These are phyloP conservation scores for Lepus americanus DNA, from an alignment of 2,113 vertebrate genomes.

Conservation along the genomic window DNA sequence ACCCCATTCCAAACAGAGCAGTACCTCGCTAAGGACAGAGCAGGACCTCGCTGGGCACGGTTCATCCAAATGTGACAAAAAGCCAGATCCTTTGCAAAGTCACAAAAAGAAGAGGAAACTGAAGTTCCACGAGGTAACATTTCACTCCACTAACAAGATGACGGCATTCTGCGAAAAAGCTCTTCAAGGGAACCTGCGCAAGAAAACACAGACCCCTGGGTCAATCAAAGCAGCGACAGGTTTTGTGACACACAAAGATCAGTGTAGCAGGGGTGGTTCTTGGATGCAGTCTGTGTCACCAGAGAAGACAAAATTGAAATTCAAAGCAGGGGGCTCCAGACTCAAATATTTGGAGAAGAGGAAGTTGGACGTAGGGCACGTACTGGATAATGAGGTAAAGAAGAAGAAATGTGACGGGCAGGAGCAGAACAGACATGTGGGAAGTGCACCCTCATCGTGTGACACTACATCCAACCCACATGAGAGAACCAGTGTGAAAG, in stretches of 20 bases:
- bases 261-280: conserved; percentile 30
- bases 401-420: conserved; percentile 64
- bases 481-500: conserved; percentile 44
- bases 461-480: conserved; percentile 24
- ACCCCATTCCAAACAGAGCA: neutral
- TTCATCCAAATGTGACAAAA: conserved; percentile 62
- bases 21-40: neutral
- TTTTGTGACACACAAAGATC: neutral
- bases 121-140: neutral
- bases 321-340: neutral
- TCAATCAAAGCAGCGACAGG: neutral
- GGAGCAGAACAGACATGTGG: conserved; percentile 68
- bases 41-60: neutral
- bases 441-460: neutral
- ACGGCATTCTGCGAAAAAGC: neutral
- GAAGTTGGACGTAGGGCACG: conserved; percentile 60
- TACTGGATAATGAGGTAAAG: conserved; percentile 45
- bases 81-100: conserved; percentile 22
- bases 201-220: conserved; percentile 57
- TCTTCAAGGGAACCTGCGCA: neutral
- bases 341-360: conserved; percentile 59
- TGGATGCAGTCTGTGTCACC: conserved; percentile 33
- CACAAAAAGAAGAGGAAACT: conserved; percentile 10
- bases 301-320: conserved; percentile 57
- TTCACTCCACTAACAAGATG: conserved; percentile 53